Conservation (phyloP, 2,888 invertebrate species). For the Trichacis sp. region DNA sequence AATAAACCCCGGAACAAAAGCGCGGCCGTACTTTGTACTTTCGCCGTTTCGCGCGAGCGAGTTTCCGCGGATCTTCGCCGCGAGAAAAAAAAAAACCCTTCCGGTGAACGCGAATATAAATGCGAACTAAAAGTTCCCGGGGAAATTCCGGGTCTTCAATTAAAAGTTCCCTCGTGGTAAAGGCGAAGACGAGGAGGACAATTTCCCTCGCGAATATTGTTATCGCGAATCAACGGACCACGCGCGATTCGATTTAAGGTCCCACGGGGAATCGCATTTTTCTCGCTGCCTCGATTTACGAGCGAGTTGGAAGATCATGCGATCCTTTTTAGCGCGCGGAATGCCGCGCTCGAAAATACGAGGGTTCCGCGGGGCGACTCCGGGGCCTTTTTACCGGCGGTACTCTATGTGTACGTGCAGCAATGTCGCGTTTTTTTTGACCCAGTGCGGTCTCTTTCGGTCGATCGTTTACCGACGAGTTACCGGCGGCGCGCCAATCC, state of each 20-base stretch:
- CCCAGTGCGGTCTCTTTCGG: slow-evolving; percentile 32
- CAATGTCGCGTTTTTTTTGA: slow-evolving; percentile 34
- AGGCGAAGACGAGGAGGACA: slow-evolving; percentile 4
- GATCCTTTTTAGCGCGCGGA: slow-evolving; percentile 5
- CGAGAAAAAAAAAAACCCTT: neutral
- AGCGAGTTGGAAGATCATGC: slow-evolving; percentile 18
- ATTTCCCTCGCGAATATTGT: neutral
- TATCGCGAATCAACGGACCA: neutral
- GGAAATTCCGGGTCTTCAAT: slow-evolving; percentile 10
- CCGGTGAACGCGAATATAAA: slow-evolving; percentile 10
- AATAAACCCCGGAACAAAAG: slow-evolving; percentile 22
- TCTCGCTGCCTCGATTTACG: slow-evolving; percentile 32
- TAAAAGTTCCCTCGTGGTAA: slow-evolving; percentile 14
- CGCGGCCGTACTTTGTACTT: slow-evolving; percentile 10
- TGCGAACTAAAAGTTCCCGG: slow-evolving; percentile 12
- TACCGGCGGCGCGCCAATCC: slow-evolving; percentile 40
- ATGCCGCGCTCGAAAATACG: slow-evolving; percentile 27
- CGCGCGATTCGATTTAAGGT: slow-evolving; percentile 27
- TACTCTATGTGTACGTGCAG: slow-evolving; percentile 24
- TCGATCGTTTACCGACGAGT: slow-evolving; percentile 40
- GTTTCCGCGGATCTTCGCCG: neutral
- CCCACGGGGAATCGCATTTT: slow-evolving; percentile 29
- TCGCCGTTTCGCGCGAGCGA: slow-evolving; percentile 6
- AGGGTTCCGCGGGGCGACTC: slow-evolving; percentile 5
- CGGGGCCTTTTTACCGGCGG: slow-evolving; percentile 35